Percentiles rank a stretch among this genome's conserved stretches.
phyloP scores from a whole-genome alignment of 2,113 vertebrate species.

The Caracal caracal region DNA sequence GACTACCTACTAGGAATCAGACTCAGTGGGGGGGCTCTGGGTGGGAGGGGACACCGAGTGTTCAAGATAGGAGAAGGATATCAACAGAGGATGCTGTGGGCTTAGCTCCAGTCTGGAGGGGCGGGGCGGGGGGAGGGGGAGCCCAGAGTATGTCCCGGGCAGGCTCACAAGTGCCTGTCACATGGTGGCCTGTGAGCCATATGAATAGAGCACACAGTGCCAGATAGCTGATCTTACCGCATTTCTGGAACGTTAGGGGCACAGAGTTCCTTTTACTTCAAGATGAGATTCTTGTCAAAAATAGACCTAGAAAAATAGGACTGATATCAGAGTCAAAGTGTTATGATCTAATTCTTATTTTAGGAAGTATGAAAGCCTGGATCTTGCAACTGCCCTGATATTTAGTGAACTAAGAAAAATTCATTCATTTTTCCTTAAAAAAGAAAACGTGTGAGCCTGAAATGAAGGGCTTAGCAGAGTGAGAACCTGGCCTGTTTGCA shows the following conservation, averaged over 20 bases:
- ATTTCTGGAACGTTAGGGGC: neutral
- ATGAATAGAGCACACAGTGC: neutral
- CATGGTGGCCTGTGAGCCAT: accelerated
- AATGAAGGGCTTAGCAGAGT: neutral
- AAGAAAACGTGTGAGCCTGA: neutral
- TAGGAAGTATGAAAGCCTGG: neutral
- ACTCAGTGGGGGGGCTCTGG: neutral
- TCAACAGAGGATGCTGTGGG: neutral
- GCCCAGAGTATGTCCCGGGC: neutral
- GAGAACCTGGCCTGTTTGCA: neutral
- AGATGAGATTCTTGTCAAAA: neutral
- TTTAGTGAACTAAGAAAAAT: neutral
- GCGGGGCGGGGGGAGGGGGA: accelerated
- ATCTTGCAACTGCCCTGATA: neutral
- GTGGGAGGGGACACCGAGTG: accelerated
- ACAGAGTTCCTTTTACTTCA: neutral
- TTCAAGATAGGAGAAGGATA: accelerated
- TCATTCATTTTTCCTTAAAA: neutral
- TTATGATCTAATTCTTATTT: neutral
- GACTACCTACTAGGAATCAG: neutral
- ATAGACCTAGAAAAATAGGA: neutral
- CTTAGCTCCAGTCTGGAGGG: neutral
- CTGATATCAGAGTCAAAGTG: neutral
- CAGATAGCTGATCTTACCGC: too few species aligned
- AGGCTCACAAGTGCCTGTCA: accelerated